Evolutionary conservation across 2,113 vertebrate species (phyloP), one percentile per base, ranked within the genome.

Genomic region (Malurus alboscapulatus): DNA sequence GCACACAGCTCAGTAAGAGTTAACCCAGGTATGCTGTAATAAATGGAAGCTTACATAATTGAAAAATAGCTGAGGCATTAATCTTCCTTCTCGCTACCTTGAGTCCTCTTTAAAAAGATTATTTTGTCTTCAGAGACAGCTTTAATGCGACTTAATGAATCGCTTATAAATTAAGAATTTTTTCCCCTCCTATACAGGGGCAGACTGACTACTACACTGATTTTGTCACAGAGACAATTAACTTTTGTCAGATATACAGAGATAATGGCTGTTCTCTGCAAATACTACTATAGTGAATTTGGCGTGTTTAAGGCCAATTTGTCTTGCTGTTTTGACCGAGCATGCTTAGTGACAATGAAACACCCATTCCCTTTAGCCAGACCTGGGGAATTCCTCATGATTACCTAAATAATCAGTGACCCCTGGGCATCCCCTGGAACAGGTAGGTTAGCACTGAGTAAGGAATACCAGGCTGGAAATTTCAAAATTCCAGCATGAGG

Each of bases 131-230:
- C 88, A 92, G 94, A 93, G 92, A 93, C 90, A 92, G 81, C 58
- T 96, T 95, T 95, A 97, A 96, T 95, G 76, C 92, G 93, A 74
- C 91, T 96, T 96, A 96, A 96, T 96, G 91, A 96, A 96, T 96
- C 3, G 2, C 82, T 95, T 94, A 83, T 89, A 93, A 96, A 87
- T 93, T 87, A 94, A 84, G 89, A 84, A 44, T 27, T 65, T 32
- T 50, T 38, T 4, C 3, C 21, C 19, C n/a, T 40, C 32, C 30
- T 44, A 4, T 53, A 63, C 17, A 88, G 78, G 75, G 38, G 85
- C 51, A 67, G 47, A 50, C 73, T 94, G 73, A 69, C 91, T 84
- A 34, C 92, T 75, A 77, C 93, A 76, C 89, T 82, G 73, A 75
- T 82, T 82, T 93, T 83, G 83, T 92, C 88, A 95, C 58, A 68